Percentiles rank a stretch among this genome's conserved stretches.
phyloP scores from a whole-genome alignment of 2,888 invertebrate species.

The Nemotelus pantherinus region DNA sequence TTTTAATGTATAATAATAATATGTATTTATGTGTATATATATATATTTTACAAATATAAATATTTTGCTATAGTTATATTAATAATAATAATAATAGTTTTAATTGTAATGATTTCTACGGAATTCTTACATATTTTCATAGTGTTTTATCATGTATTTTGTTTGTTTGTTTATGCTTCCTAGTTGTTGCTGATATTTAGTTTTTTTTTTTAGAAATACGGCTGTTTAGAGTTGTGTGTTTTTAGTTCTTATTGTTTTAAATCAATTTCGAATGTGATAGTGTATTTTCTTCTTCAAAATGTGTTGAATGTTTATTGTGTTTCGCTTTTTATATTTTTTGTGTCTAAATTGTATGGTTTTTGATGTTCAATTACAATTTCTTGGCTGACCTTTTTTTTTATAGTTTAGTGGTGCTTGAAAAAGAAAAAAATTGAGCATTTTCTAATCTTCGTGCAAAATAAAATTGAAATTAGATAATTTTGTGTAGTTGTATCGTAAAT shows the following conservation, averaged over 20 bases:
- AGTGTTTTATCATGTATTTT: slow-evolving; percentile 7
- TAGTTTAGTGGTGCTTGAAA: too few relatives aligned
- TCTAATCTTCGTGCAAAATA: too few relatives aligned
- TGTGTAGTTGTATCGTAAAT: too few relatives aligned
- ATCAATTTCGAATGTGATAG: neutral
- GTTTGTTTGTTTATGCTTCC: neutral
- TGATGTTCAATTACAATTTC: too few relatives aligned
- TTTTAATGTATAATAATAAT: neutral
- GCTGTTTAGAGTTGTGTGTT: neutral
- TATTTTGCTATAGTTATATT: slow-evolving; percentile 18
- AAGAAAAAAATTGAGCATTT: too few relatives aligned
- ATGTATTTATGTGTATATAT: slow-evolving; percentile 24
- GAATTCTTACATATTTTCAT: slow-evolving; percentile 1
- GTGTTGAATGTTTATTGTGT: neutral
- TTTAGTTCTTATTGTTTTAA: slow-evolving; percentile 12
- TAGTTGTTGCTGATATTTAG: slow-evolving; percentile 4
- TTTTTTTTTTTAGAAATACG: slow-evolving; percentile 1
- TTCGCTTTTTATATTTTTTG: too few relatives aligned
- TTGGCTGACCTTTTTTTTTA: too few relatives aligned
- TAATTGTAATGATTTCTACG: slow-evolving; percentile 17
- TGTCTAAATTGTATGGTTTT: too few relatives aligned
- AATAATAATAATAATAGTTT: neutral
- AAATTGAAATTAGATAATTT: too few relatives aligned
- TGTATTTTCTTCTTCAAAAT: neutral
- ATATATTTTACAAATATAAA: slow-evolving; percentile 45